Evolutionary conservation across 2,888 invertebrate species (phyloP), one percentile per base, ranked within the genome.

Genomic region (Allacma fusca): DNA sequence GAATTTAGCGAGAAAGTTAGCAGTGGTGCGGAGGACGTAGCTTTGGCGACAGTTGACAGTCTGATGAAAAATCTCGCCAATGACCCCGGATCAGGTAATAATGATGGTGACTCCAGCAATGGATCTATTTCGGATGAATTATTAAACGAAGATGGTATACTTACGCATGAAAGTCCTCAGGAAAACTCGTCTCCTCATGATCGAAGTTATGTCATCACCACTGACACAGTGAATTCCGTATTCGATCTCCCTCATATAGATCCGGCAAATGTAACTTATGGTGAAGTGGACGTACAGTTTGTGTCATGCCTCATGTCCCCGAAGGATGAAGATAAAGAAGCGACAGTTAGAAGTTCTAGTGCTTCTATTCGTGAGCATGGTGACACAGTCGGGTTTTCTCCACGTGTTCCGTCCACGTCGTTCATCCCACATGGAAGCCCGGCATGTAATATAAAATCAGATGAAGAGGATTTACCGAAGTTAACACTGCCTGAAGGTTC

Each of bases 181-280:
- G 21, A 57, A 57, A 57, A 16, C n/a, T 57, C 57, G 13, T 21
- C 34, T 34, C 5, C 7, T 21, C 16, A 7, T 57, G 57, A 57
- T 57, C 57, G 57, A 19, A 57, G 57, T 57, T 57, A 57, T 21
- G 16, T 57, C n/a, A 4, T 57, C 16, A 57, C 57, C 57, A 57
- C 57, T 21, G 57, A 57, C 21, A 4, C 57, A 7, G 57, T 57
- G n/a, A 57, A 57, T 57, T 16, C 19, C 19, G 13, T 57, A 21
- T 19, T 57, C n/a, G 57, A 57, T 57, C 19, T 57, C 21, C 57
- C 57, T 9, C 21, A 21, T 57, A 21, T 57, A 57, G 57, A 57
- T 21, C 57, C 57, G 5, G 57, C 19, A 16, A 19, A 21, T 21
- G 19, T 2, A 4, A 21, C 57, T 19, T 57, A 2, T 19, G 57